Evolutionary conservation across 1,140 invertebrate species (phyloP), one percentile per base, ranked within the genome.

Genomic region (Helicorthomorpha holstii): DNA sequence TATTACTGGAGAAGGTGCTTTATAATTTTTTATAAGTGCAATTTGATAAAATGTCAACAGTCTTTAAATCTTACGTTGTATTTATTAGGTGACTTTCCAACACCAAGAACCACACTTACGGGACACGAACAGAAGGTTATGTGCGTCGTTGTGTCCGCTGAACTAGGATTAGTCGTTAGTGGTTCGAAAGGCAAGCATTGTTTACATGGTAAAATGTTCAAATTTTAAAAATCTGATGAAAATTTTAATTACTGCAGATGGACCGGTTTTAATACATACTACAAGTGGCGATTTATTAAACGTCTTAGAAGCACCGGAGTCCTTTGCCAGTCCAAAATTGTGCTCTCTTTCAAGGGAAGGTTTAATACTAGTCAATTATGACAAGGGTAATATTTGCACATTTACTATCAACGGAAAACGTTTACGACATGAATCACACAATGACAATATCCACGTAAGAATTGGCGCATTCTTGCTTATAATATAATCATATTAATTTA

Each of bases 281-380:
- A 94, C 93, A n/a, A 91, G 91, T 67, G 94, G 94, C 25, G 94
- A 98, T 68, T 70, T 98, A n/a, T 69, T 98, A 27, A 78, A 93
- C 49, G 92, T 89, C 1, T 66, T 95, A 41, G 88, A 92, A 57
- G 75, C 84, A 16, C 83, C 85, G 1, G 70, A 72, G 54, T 78
- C 81, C 29, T 87, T 85, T 61, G 70, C 72, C n/a, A 83, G 81
- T n/a, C 88, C 92, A 1, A 82, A 89, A 63, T 82, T 90, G 64
- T 84, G 95, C 54, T 81, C 85, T 16, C 82, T 98, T 76, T 93
- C 87, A 7, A 74, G 94, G 16, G 95, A 98, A 72, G 93, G 93
- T n/a, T 82, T 95, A 48, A 84, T 97, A 27, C 85, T 96, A 12
- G 87, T 92, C 42, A 88, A 87, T 62, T 95, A 93, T 66, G 86